Evolutionary conservation across 2,113 vertebrate genomes (phyloP), one percentile per base, ranked within the genome.

Genomic region (Climacteris rufus): DNA sequence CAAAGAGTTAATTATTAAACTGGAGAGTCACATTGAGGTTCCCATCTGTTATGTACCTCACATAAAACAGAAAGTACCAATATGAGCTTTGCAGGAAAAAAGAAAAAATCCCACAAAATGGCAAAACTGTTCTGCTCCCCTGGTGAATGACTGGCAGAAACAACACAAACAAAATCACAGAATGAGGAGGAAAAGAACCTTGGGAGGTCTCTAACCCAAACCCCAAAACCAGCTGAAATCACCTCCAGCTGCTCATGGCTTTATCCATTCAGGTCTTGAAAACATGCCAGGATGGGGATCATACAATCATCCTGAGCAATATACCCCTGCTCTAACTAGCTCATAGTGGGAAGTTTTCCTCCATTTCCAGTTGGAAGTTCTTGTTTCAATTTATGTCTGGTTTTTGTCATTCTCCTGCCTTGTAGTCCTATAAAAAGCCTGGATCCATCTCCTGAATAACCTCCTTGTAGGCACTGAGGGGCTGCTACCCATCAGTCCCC

Each of bases 1-100:
- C 87, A 60, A 45, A 69, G 24, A 13, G 59, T 94, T 97, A 79
- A 96, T 91, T 87, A 95, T 77, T 88, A 89, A 94, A 82, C 78
- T 44, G 35, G 68, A 91, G 75, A 90, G 66, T 53, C 4, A 18
- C 82, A 77, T 5, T 66, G 63, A 91, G 35, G 35, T 63, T 90
- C 42, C 79, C 78, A 77, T 86, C 87, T 90, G 59, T 39, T 94
- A 22, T 16, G 53, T 4, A 78, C 81, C 75, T 88, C 75, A 40
- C 57, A 72, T 19, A 30, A 86, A 92, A 50, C 70, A 78, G 39
- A 72, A 91, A 84, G 45, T 37, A 49, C 70, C 74, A 78, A 35
- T 12, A 47, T 13, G 22, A 75, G 61, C 69, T 83, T 69, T 81
- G 44, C 24, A 69, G 25, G 6, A 24, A 35, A 86, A 76, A 78